phyloP scores from a whole-genome alignment of 2,797 vertebrate genomes.

The Sebastes wilsoni region DNA sequence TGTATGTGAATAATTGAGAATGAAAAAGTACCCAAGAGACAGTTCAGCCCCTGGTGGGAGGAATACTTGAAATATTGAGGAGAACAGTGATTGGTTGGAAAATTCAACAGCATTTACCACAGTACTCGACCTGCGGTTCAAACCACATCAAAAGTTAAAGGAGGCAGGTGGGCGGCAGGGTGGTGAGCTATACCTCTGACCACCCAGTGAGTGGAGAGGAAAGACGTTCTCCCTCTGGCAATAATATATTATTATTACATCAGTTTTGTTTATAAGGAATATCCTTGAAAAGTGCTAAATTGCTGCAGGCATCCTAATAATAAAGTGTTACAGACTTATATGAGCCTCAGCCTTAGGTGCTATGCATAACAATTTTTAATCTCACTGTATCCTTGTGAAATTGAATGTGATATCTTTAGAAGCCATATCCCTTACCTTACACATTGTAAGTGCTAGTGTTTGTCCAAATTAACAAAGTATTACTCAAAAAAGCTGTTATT shows the following conservation, averaged over 20 bases:
- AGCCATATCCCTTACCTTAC: not conserved
- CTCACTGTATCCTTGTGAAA: not conserved
- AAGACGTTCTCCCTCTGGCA: not conserved
- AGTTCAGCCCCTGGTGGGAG: not conserved
- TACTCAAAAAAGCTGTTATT: not conserved
- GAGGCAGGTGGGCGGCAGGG: not conserved
- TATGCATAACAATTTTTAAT: not conserved
- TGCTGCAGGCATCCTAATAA: not conserved
- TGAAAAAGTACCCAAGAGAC: not conserved
- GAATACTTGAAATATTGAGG: not conserved
- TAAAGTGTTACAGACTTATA: not conserved
- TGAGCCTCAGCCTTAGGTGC: not conserved
- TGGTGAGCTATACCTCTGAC: not conserved
- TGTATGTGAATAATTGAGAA: conserved; percentile 8
- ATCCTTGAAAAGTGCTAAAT: not conserved
- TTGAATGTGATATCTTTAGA: not conserved
- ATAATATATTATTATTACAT: not conserved
- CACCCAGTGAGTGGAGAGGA: not conserved
- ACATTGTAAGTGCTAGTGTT: not conserved
- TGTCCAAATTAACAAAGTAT: not conserved
- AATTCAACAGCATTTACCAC: not conserved
- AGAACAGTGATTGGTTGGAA: not conserved
- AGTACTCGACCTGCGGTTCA: not conserved
- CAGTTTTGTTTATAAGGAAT: not conserved
- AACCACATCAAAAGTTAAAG: not conserved